A percentile compares a stretch with the other conserved stretches of the same genome.
phyloP scores from a whole-genome alignment of 2,888 invertebrate species.

The Leuctra nigra region DNA sequence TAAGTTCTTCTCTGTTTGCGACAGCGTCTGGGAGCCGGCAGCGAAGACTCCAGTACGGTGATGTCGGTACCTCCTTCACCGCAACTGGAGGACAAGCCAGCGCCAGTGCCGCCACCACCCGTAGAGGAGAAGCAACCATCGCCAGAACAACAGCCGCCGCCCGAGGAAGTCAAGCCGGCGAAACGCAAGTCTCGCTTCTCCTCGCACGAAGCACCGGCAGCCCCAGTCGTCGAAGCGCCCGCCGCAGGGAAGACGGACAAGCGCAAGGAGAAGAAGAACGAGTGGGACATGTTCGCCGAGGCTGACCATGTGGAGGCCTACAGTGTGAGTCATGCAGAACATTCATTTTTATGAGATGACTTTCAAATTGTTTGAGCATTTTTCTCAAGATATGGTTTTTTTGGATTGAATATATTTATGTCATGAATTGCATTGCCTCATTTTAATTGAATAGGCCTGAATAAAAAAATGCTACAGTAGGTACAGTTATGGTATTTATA shows the following conservation, averaged over 20 bases:
- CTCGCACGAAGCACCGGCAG: neutral
- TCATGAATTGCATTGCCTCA: no score
- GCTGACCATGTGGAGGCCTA: conserved; percentile 76
- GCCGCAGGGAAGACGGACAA: conserved; percentile 28
- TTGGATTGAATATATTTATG: no score
- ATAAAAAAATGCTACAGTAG: no score
- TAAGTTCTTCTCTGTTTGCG: conserved; percentile 22
- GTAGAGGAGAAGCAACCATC: conserved; percentile 2
- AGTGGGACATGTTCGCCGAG: conserved; percentile 92
- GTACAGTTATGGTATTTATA: no score
- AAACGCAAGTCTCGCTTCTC: conserved; percentile 11
- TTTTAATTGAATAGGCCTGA: no score
- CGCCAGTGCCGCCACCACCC: conserved; percentile 1
- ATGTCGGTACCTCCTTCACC: conserved; percentile 34
- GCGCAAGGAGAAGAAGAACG: conserved; percentile 46
- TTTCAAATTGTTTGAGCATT: no score
- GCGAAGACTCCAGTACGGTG: conserved; percentile 48
- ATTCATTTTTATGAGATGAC: no score
- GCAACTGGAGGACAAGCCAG: conserved; percentile 26
- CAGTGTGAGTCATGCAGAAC: conserved; percentile 48
- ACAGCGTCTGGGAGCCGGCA: conserved; percentile 49
- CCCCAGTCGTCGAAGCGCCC: conserved; percentile 33
- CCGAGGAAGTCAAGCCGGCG: neutral
- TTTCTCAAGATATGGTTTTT: no score
- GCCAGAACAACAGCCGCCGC: conserved; percentile 29